A percentile compares a stretch with the other conserved stretches of the same genome.
These are phyloP conservation scores for Proisotoma minuta DNA, from an alignment of 2,888 invertebrate species.

Conservation along the genomic window DNA sequence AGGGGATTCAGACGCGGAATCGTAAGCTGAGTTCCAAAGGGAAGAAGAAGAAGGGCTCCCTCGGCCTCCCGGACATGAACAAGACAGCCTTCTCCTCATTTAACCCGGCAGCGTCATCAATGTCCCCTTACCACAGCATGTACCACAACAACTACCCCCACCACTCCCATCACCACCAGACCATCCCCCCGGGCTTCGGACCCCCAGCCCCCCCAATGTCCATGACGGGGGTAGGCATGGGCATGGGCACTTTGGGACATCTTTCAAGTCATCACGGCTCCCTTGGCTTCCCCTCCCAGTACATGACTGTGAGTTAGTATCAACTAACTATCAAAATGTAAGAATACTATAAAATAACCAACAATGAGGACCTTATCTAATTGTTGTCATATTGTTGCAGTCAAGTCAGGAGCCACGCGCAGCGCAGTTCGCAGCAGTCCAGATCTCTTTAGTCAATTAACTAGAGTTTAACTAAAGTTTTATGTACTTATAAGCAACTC, in stretches of 20 bases:
- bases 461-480: too few relatives aligned
- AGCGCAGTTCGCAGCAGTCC: neutral
- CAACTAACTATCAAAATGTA: neutral
- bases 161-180: slow-evolving; percentile 47
- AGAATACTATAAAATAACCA: neutral
- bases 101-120: slow-evolving; percentile 50
- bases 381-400: neutral
- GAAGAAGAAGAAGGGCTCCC: slow-evolving; percentile 91
- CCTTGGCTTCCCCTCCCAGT: slow-evolving; percentile 48
- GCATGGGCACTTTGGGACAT: slow-evolving; percentile 45
- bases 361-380: neutral
- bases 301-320: slow-evolving; percentile 45
- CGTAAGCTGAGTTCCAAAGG: slow-evolving; percentile 95
- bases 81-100: slow-evolving; percentile 53
- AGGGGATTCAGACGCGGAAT: slow-evolving; percentile 98
- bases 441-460: slow-evolving; percentile 5
- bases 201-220: slow-evolving; percentile 55
- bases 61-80: slow-evolving; percentile 74
- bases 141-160: slow-evolving; percentile 50
- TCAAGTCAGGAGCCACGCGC: too few relatives aligned
- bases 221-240: slow-evolving; percentile 48
- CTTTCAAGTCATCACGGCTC: slow-evolving; percentile 56
- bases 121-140: slow-evolving; percentile 55
- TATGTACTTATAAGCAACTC: too few relatives aligned
- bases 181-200: slow-evolving; percentile 49